A percentile compares a stretch with the other conserved stretches of the same genome.
Conservation (phyloP, 2,797 vertebrate species). For the Lutjanus campechanus region DNA sequence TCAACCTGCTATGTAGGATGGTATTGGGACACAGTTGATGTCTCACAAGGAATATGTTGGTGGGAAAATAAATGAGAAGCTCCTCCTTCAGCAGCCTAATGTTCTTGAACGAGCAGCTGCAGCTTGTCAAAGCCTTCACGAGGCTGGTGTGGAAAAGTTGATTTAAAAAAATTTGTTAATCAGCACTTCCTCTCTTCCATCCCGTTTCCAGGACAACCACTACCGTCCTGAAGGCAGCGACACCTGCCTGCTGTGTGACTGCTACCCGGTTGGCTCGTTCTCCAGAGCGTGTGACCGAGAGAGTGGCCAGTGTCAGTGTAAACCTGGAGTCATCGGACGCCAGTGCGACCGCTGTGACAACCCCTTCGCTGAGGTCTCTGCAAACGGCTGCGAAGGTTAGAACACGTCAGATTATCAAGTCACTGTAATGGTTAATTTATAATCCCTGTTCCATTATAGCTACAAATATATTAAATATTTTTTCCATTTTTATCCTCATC, state of each 20-base stretch:
- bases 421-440: background rate
- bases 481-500: conserved; percentile 28
- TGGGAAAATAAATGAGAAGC: conserved; percentile 24
- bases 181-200: conserved; percentile 24
- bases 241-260: conserved; percentile 92
- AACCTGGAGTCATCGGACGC: conserved; percentile 93
- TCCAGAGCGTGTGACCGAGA: conserved; percentile 90
- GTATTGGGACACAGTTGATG: background rate
- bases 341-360: conserved; percentile 97
- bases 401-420: background rate
- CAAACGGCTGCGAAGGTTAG: conserved; percentile 94
- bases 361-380: conserved; percentile 95
- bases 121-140: conserved; percentile 13
- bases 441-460: conserved; percentile 16
- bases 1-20: background rate
- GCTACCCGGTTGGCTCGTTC: conserved; percentile 93
- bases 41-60: background rate
- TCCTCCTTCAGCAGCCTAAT: conserved; percentile 25
- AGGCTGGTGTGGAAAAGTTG: background rate
- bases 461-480: conserved; percentile 23
- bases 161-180: conserved; percentile 9
- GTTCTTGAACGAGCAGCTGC: conserved; percentile 41
- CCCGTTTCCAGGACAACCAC: conserved; percentile 91
- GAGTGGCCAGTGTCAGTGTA: conserved; percentile 94
- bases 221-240: conserved; percentile 86